Percentiles rank a stretch among this genome's conserved stretches.
phyloP scores from a whole-genome alignment of 2,888 invertebrate genomes.

The Chymomyza procnemis region DNA sequence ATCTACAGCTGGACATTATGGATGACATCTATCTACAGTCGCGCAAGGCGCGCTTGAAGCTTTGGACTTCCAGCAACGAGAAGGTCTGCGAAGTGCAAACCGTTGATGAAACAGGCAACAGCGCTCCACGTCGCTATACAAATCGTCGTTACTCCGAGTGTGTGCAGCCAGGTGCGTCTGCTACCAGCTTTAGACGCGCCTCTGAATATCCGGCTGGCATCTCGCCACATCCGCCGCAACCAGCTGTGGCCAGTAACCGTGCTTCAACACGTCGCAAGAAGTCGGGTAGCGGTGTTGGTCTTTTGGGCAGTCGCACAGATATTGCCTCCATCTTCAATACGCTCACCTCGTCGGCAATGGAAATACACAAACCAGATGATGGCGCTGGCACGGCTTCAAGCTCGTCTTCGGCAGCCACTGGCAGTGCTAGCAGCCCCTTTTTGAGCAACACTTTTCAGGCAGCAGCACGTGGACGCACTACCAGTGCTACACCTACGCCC shows the following conservation, averaged over 20 bases:
- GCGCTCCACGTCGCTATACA: constrained; percentile 81
- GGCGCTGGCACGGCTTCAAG: constrained; percentile 52
- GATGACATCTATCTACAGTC: constrained; percentile 89
- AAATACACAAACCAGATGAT: constrained; percentile 79
- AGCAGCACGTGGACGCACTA: constrained; percentile 60
- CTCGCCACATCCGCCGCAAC: constrained; percentile 69
- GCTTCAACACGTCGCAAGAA: constrained; percentile 74
- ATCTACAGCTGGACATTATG: constrained; percentile 91
- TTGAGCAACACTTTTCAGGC: constrained; percentile 58
- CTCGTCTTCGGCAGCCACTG: constrained; percentile 54
- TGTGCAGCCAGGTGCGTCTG: constrained; percentile 73
- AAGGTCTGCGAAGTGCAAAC: constrained; percentile 90
- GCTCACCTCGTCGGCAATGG: constrained; percentile 89
- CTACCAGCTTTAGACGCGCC: constrained; percentile 81
- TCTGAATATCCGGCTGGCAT: constrained; percentile 84
- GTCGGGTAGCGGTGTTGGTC: constrained; percentile 79
- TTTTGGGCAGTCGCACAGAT: constrained; percentile 90
- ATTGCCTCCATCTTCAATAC: constrained; percentile 85
- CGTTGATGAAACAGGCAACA: constrained; percentile 83
- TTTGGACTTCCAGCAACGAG: constrained; percentile 90
- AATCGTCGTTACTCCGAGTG: constrained; percentile 86
- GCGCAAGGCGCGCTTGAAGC: constrained; percentile 89
- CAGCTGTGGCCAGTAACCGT: constrained; percentile 49
- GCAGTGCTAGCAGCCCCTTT: constrained; percentile 45
- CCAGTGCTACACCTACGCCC: constrained; percentile 65